Conservation (phyloP, 30 jellyfish, hydroid and myxozoan genomes). For the Hydra vulgaris region DNA sequence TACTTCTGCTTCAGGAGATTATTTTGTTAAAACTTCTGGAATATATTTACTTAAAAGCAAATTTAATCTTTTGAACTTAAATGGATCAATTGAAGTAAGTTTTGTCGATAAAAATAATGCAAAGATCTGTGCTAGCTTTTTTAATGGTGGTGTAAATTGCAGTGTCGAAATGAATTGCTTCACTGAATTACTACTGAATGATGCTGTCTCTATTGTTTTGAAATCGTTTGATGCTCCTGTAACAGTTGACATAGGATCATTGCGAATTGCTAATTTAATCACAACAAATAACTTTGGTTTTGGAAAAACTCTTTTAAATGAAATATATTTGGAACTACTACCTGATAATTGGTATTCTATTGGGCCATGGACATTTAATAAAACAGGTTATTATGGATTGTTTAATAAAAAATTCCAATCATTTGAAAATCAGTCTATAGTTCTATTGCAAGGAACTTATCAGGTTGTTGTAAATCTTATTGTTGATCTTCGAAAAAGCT, state of each 20-base stretch:
- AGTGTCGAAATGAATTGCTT: slow-evolving; percentile 10
- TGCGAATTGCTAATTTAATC: neutral
- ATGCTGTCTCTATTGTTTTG: neutral
- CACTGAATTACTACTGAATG: neutral
- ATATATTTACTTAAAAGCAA: slow-evolving; percentile 5
- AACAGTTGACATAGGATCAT: neutral
- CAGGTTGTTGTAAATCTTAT: slow-evolving; percentile 47
- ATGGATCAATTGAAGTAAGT: neutral
- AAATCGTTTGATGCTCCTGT: neutral
- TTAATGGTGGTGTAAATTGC: slow-evolving; percentile 1
- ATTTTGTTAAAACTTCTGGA: slow-evolving; percentile 8
- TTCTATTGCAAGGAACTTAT: slow-evolving; percentile 57
- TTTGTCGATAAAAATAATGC: slow-evolving; percentile 6
- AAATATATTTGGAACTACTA: neutral
- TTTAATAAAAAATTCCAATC: neutral
- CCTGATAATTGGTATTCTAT: slow-evolving; percentile 19
- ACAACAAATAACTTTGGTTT: slow-evolving; percentile 1
- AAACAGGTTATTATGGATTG: slow-evolving; percentile 3
- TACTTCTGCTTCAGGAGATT: slow-evolving; percentile 6
- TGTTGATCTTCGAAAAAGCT: slow-evolving; percentile 7
- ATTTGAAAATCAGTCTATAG: slow-evolving; percentile 19
- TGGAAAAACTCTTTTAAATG: neutral
- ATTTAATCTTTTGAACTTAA: neutral
- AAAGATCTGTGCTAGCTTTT: slow-evolving; percentile 8
- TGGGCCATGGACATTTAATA: slow-evolving; percentile 16